Evolutionary conservation across 2,888 invertebrate species (phyloP).

Genomic region (Apamea monoglypha): DNA sequence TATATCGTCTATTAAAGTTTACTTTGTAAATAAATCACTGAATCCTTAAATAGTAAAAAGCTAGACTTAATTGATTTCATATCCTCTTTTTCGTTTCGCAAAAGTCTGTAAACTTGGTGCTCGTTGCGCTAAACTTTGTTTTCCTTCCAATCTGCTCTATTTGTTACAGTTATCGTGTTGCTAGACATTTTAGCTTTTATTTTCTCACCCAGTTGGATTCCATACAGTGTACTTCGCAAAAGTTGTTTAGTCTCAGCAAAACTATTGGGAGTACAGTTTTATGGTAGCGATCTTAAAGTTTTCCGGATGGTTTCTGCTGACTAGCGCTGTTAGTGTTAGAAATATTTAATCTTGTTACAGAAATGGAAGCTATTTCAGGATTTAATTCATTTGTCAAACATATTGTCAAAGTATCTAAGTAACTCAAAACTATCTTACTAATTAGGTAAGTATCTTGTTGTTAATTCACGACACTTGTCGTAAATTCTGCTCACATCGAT

Average conservation of each 20-base stretch:
- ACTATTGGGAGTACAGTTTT: constrained; percentile 57
- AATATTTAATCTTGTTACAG: constrained; percentile 35
- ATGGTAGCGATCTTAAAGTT: constrained; percentile 39
- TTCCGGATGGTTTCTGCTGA: constrained; percentile 16
- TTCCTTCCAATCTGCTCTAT: constrained; percentile 65
- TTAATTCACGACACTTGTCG: background rate
- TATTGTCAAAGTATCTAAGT: background rate
- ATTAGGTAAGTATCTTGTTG: background rate
- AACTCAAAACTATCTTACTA: background rate
- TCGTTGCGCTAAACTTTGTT: constrained; percentile 62
- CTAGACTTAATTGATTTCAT: constrained; percentile 43
- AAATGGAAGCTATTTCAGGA: background rate
- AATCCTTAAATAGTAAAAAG: background rate
- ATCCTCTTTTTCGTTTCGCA: constrained; percentile 42
- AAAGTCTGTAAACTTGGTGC: constrained; percentile 49
- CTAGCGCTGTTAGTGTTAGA: constrained; percentile 4
- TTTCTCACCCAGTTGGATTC: constrained; percentile 67
- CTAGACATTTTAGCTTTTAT: constrained; percentile 67
- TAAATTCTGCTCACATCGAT: constrained; percentile 37
- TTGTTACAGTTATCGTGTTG: constrained; percentile 68
- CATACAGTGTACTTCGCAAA: constrained; percentile 59
- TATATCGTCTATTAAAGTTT: background rate
- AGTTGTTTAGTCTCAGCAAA: constrained; percentile 59
- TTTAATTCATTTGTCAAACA: background rate
- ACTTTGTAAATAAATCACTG: background rate